A percentile compares a stretch with the other conserved stretches of the same genome.
Evolutionary conservation across 30 jellyfish, hydroid and myxozoan genomes (phyloP).

Genomic region (Chrysaora quinquecirrha): DNA sequence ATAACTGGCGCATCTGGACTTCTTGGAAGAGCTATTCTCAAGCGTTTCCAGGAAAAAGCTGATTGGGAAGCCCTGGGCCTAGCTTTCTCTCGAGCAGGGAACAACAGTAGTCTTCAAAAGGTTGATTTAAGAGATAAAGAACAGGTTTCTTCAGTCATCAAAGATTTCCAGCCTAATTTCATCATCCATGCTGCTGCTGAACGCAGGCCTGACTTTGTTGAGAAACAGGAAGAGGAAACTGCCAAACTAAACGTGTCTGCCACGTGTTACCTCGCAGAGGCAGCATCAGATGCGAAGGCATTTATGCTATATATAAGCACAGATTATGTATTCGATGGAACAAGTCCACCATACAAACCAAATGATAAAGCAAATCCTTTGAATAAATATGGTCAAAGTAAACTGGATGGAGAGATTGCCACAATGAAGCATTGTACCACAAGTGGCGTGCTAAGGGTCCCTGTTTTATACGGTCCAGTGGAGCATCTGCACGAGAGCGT

Average conservation of each 20-base stretch:
- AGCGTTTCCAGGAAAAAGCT: slow-evolving; percentile 34
- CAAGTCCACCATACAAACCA: slow-evolving; percentile 78
- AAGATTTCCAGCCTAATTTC: slow-evolving; percentile 63
- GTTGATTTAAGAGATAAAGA: slow-evolving; percentile 71
- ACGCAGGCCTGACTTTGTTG: slow-evolving; percentile 82
- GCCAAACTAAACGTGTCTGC: slow-evolving; percentile 60
- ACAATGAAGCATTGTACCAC: slow-evolving; percentile 32
- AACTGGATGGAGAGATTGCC: slow-evolving; percentile 74
- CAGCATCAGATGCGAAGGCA: slow-evolving; percentile 54
- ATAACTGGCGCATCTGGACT: slow-evolving; percentile 94
- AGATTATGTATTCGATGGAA: slow-evolving; percentile 90
- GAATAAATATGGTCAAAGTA: slow-evolving; percentile 73
- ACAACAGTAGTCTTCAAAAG: slow-evolving; percentile 18
- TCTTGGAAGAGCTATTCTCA: slow-evolving; percentile 83
- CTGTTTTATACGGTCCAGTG: slow-evolving; percentile 83
- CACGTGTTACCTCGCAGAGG: slow-evolving; percentile 58
- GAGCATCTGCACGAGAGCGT: slow-evolving; percentile 82
- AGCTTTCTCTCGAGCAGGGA: slow-evolving; percentile 69
- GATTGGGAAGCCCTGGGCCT: slow-evolving; percentile 80
- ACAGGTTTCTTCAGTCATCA: slow-evolving; percentile 40
- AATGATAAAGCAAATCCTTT: slow-evolving; percentile 79
- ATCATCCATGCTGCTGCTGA: slow-evolving; percentile 89
- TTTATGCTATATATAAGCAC: slow-evolving; percentile 79
- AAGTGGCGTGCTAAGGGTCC: slow-evolving; percentile 75
- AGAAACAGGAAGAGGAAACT: slow-evolving; percentile 59